phyloP scores from a whole-genome alignment of 2,888 invertebrate species.

The Papilio gigon region DNA sequence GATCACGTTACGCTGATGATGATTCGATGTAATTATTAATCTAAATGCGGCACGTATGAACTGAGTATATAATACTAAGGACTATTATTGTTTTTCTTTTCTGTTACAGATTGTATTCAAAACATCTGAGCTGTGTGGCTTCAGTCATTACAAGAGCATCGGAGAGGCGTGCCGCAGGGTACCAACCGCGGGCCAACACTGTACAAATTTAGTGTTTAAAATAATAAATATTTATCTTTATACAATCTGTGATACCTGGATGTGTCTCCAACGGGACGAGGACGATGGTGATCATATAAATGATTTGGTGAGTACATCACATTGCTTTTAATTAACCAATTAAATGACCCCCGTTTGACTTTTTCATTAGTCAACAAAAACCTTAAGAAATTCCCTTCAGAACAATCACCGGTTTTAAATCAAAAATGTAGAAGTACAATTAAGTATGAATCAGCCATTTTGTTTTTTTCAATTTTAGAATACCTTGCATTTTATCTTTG shows the following conservation, averaged over 20 bases:
- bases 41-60: constrained; percentile 18
- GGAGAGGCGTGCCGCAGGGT: constrained; percentile 70
- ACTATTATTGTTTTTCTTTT: constrained; percentile 80
- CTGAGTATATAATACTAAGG: constrained; percentile 32
- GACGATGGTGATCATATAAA: constrained; percentile 66
- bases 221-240: constrained; percentile 45
- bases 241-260: constrained; percentile 66
- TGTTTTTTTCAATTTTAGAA: too few species aligned
- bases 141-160: constrained; percentile 66
- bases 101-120: constrained; percentile 81
- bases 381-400: too few species aligned
- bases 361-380: background rate
- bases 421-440: too few species aligned
- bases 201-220: constrained; percentile 51
- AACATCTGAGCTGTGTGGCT: constrained; percentile 67
- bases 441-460: too few species aligned
- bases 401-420: too few species aligned
- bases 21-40: too few species aligned
- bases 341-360: background rate
- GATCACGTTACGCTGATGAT: too few species aligned
- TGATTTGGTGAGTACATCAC: constrained; percentile 68
- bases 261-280: constrained; percentile 78
- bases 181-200: constrained; percentile 52
- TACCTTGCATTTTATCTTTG: too few species aligned
- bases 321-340: background rate